These are phyloP conservation scores for Aurelia aurita DNA, from an alignment of 30 jellyfish, hydroid and myxozoan genomes.

Conservation along the genomic window DNA sequence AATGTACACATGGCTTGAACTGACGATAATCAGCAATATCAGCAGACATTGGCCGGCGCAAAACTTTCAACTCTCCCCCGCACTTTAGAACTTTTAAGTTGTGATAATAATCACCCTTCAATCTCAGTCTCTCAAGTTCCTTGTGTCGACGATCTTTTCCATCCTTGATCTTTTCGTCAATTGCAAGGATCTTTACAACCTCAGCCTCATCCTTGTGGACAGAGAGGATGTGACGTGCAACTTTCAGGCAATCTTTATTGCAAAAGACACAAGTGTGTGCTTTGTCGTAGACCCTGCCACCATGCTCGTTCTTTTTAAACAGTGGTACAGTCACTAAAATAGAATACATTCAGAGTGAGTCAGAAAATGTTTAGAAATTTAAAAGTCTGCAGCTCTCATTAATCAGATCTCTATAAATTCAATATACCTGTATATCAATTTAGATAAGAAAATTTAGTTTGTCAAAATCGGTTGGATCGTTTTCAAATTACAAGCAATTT, in stretches of 20 bases:
- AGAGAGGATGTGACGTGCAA: slow-evolving; percentile 40
- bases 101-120: slow-evolving; percentile 42
- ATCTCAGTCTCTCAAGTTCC: slow-evolving; percentile 41
- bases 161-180: slow-evolving; percentile 11
- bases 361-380: too few species aligned
- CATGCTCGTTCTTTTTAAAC: slow-evolving; percentile 1
- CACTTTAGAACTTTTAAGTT: slow-evolving; percentile 40
- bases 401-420: too few species aligned
- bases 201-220: slow-evolving; percentile 53
- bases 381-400: too few species aligned
- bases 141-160: not conserved
- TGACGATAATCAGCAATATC: slow-evolving; percentile 18
- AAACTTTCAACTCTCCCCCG: slow-evolving; percentile 59
- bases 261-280: slow-evolving; percentile 38
- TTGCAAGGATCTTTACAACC: slow-evolving; percentile 22
- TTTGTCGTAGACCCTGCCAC: slow-evolving; percentile 36
- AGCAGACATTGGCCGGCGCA: slow-evolving; percentile 43
- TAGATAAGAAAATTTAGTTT: too few species aligned
- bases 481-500: too few species aligned
- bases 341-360: too few species aligned
- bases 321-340: too few species aligned
- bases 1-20: slow-evolving; percentile 50
- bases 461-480: too few species aligned
- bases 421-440: too few species aligned
- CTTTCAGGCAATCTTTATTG: slow-evolving; percentile 14